Conservation (phyloP, 2,113 vertebrate genomes). For the Ciconia stormi region DNA sequence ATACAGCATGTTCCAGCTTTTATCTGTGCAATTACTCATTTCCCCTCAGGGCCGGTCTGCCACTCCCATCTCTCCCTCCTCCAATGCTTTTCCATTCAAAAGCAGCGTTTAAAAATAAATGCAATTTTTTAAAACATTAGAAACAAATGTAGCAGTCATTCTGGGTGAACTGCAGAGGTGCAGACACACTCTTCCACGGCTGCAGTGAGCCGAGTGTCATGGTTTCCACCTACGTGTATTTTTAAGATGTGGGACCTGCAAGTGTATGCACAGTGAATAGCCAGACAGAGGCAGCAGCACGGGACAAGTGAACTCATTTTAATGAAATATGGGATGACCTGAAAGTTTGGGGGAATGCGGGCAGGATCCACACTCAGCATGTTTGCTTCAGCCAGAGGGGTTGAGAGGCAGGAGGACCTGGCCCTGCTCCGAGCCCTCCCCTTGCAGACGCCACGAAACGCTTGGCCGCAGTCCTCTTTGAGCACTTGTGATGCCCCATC, state of each 20-base stretch:
- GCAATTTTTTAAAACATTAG: neutral
- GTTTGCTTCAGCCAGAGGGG: neutral
- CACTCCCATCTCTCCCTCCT: constrained; percentile 43
- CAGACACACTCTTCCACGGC: neutral
- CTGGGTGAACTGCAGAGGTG: neutral
- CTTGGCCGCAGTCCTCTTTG: neutral
- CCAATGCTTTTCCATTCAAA: constrained; percentile 33
- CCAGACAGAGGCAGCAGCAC: neutral
- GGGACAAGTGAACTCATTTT: neutral
- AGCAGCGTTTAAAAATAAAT: constrained; percentile 57
- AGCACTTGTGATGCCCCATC: accelerated
- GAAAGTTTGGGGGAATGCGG: accelerated
- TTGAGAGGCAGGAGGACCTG: neutral
- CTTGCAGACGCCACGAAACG: accelerated
- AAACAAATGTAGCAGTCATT: constrained; percentile 4
- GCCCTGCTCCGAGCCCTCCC: neutral
- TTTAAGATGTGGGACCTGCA: neutral
- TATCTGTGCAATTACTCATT: constrained; percentile 71
- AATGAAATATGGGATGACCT: neutral
- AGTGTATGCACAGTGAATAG: accelerated
- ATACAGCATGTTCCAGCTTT: constrained; percentile 68
- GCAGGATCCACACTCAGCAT: neutral
- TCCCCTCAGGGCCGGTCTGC: constrained; percentile 41
- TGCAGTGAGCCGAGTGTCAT: neutral
- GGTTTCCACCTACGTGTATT: neutral